phyloP scores from a whole-genome alignment of 2,113 vertebrate genomes.

The Chlorodrepanis virens region DNA sequence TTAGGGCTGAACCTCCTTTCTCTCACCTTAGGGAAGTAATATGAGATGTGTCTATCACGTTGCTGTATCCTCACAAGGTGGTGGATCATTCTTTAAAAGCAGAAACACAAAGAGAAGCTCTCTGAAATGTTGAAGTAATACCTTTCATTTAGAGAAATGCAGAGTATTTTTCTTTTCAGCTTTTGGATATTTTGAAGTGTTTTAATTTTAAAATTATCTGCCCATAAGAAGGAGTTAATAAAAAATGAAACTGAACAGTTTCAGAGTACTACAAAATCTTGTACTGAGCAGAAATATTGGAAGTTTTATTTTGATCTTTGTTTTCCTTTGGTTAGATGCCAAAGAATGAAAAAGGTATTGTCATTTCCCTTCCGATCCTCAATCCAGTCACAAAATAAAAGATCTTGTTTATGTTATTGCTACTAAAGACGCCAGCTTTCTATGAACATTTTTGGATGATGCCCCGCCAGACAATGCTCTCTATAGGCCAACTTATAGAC shows the following conservation, averaged over 20 bases:
- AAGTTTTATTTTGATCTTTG: not conserved
- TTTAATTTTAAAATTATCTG: not conserved
- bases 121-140: not conserved
- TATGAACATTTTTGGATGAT: not conserved
- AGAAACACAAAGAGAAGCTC: not conserved
- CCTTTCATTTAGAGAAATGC: not conserved
- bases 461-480: not conserved
- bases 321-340: not conserved
- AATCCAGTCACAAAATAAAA: not conserved
- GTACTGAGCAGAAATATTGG: not conserved
- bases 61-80: not conserved
- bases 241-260: not conserved
- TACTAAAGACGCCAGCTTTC: not conserved
- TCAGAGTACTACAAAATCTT: not conserved
- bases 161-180: not conserved
- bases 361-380: not conserved
- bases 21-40: conserved; percentile 34
- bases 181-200: not conserved
- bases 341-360: not conserved
- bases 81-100: not conserved
- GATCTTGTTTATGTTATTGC: not conserved
- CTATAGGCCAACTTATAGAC: not conserved
- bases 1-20: not conserved
- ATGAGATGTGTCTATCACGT: not conserved
- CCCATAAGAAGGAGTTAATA: not conserved